Evolutionary conservation across 2,113 vertebrate species (phyloP), one percentile per base, ranked within the genome.

Genomic region (Proterorhinus semilunaris): DNA sequence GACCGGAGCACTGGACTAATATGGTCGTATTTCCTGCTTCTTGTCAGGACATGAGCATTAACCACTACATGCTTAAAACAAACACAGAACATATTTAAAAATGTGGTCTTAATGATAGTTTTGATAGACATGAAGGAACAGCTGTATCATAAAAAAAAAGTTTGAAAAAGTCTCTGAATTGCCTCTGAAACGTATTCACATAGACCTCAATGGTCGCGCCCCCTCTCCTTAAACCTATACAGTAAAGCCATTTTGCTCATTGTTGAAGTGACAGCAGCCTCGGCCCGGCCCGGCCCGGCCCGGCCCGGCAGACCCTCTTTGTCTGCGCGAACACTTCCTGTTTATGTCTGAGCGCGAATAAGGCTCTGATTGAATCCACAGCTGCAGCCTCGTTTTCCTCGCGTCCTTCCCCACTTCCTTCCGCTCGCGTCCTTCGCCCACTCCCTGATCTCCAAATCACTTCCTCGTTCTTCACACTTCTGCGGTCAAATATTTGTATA

Each of bases 351-450:
- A 77, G 63, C 65, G 76, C 17, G 82, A 84, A 91, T 89, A 88
- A 90, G 89, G 86, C 83, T 46, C 52, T 51, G 52, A 90, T 91
- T 90, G 76, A 89, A 81, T 69, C 51, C 81, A 82, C 90, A 89
- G 87, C 88, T 91, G 88, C 85, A 83, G 74, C 79, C 50, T 44
- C 59, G 43, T 63, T 45, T 45, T 47, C 62, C 61, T 47, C 15
- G 12, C 74, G 78, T 78, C 69, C 69, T 76, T 86, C 83, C 80
- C 80, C 86, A 72, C 57, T 59, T 78, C 80, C 83, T 80, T 80
- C 76, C 59, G 63, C 59, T 65, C 75, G 55, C 61, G 79, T 75
- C 79, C 77, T 80, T 71, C 72, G 70, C 68, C 72, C 83, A 81
- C 83, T 69, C 76, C 80, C 57, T 70, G 66, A 74, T 83, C 58